Percentiles rank a stretch among this genome's conserved stretches.
Conservation (phyloP, 2,113 vertebrate species). For the Hystrix cristata region DNA sequence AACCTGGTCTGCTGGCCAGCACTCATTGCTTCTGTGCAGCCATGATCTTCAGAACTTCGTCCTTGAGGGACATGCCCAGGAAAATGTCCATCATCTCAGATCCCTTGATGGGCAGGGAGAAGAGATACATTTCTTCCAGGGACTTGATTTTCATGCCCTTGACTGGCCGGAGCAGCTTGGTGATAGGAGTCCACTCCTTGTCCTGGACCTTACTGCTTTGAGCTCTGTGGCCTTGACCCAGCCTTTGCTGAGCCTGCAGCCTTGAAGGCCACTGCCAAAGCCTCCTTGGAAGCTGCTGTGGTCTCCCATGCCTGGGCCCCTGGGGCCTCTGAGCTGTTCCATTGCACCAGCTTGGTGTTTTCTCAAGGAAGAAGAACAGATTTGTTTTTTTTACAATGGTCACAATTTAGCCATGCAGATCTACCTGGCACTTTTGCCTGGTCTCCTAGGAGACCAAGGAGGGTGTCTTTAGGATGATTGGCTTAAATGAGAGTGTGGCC, state of each 20-base stretch:
- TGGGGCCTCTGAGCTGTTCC: background rate
- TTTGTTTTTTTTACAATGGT: background rate
- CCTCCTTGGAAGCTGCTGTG: background rate
- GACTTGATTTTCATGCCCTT: background rate
- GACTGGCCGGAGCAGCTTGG: conserved; percentile 63
- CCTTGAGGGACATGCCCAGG: background rate
- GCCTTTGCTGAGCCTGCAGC: background rate
- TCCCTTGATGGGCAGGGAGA: background rate
- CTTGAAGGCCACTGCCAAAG: background rate
- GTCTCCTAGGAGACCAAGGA: background rate
- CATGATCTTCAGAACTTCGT: background rate
- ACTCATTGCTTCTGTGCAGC: background rate
- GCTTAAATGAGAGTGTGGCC: background rate
- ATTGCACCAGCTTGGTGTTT: background rate
- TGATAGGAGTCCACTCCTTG: background rate
- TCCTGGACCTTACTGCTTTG: background rate
- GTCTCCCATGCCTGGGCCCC: background rate
- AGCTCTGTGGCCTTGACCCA: too few species aligned
- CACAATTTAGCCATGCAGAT: background rate
- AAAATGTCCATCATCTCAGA: background rate
- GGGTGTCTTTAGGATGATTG: background rate
- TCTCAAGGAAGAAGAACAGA: background rate
- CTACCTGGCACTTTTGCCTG: background rate
- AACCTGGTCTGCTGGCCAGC: background rate
- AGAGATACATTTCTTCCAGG: background rate